Percentiles rank a stretch among this genome's conserved stretches.
These are phyloP conservation scores for Brachyhypopomus gauderio DNA, from an alignment of 2,113 vertebrate species.

Conservation along the genomic window DNA sequence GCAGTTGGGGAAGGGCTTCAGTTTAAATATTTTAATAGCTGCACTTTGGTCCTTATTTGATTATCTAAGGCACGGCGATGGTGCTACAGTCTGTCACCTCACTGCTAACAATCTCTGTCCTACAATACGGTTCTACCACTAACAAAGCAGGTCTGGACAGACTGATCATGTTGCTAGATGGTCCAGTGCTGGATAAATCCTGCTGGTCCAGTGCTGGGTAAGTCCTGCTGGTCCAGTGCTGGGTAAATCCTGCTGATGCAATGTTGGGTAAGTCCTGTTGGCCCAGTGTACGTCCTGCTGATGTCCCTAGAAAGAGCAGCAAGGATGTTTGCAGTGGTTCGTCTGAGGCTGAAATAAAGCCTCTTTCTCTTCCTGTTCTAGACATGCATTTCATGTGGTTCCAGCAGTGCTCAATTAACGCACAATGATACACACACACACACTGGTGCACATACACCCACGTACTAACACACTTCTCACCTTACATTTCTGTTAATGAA, in stretches of 20 bases:
- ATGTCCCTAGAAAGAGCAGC: slow-evolving; percentile 60
- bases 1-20: not conserved
- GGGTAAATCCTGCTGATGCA: not conserved
- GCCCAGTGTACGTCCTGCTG: slow-evolving; percentile 10
- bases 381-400: slow-evolving; percentile 55
- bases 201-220: not conserved
- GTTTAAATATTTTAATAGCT: not conserved
- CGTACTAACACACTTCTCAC: slow-evolving; percentile 13
- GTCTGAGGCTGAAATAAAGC: slow-evolving; percentile 71
- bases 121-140: too few relatives aligned
- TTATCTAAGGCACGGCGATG: not conserved
- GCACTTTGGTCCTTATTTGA: not conserved
- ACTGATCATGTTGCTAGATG: too few relatives aligned
- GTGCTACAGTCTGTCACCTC: not conserved
- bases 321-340: slow-evolving; percentile 73
- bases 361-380: slow-evolving; percentile 67
- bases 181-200: not conserved
- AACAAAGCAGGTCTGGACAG: too few relatives aligned
- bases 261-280: too few relatives aligned
- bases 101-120: not conserved
- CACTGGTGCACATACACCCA: not conserved
- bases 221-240: slow-evolving; percentile 2
- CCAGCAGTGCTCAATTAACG: slow-evolving; percentile 47
- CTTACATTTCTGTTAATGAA: slow-evolving; percentile 34
- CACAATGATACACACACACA: not conserved